A percentile compares a stretch with the other conserved stretches of the same genome.
Conservation (phyloP, 2,113 vertebrate species). For the Alethe diademata region DNA sequence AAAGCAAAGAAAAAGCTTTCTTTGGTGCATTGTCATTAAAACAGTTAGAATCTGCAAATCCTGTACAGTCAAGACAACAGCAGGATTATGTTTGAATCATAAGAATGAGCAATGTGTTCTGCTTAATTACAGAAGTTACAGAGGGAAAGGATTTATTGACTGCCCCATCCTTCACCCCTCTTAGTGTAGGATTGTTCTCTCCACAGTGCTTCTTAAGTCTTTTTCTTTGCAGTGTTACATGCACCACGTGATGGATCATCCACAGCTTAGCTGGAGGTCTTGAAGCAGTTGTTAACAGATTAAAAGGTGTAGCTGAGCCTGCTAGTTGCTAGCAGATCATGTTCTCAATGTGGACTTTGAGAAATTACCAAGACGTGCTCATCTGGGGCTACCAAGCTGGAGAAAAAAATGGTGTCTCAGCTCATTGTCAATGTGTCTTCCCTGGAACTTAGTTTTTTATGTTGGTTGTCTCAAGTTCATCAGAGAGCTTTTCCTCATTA, state of each 20-base stretch:
- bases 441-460: neutral
- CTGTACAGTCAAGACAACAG: constrained; percentile 9
- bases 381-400: neutral
- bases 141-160: neutral
- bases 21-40: constrained; percentile 40
- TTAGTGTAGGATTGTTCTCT: neutral
- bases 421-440: neutral
- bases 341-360: neutral
- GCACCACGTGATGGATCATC: neutral
- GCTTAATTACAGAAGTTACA: constrained; percentile 29
- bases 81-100: constrained; percentile 36
- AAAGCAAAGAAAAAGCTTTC: constrained; percentile 22
- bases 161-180: neutral
- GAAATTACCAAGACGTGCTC: neutral
- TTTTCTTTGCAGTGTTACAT: neutral
- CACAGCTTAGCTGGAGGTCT: neutral
- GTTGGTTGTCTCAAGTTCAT: neutral
- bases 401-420: neutral
- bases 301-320: neutral
- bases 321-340: neutral
- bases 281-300: neutral
- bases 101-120: constrained; percentile 26
- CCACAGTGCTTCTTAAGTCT: neutral
- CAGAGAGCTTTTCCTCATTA: neutral
- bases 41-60: constrained; percentile 42